Percentiles rank a stretch among this genome's conserved stretches.
Evolutionary conservation across 2,888 invertebrate genomes (phyloP).

Genomic region (Drosophila heteroneura): DNA sequence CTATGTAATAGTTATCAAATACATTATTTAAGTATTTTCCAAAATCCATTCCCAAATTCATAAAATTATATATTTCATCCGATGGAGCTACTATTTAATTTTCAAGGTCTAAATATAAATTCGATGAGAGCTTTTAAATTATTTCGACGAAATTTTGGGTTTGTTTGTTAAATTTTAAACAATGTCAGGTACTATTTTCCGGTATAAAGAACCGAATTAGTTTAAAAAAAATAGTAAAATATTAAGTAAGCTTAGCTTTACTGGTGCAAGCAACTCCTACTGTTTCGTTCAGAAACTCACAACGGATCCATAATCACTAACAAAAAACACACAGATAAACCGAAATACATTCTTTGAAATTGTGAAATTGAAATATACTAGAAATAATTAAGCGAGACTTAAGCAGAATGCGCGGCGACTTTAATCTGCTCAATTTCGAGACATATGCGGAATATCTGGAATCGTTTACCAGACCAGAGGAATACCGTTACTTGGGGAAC

Average conservation of each 20-base stretch:
- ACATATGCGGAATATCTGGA: conserved; percentile 93
- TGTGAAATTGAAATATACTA: not conserved
- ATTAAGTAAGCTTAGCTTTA: not conserved
- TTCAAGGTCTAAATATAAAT: not conserved
- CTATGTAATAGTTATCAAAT: not conserved
- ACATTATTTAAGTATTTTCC: not conserved
- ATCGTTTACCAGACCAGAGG: conserved; percentile 90
- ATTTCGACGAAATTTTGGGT: not conserved
- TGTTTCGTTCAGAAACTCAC: not conserved
- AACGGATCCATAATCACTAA: not conserved
- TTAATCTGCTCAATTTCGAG: conserved; percentile 68
- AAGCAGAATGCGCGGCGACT: conserved; percentile 32
- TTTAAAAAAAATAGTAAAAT: not conserved
- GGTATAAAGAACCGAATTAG: not conserved
- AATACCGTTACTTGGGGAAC: conserved; percentile 91
- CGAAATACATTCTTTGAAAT: not conserved
- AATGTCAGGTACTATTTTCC: not conserved
- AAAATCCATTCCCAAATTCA: not conserved
- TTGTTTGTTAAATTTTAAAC: not conserved
- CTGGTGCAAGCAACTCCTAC: not conserved
- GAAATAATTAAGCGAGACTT: not conserved
- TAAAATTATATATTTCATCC: not conserved
- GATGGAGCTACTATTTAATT: not conserved
- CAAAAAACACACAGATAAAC: not conserved
- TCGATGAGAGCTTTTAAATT: not conserved